Percentiles rank a stretch among this genome's conserved stretches.
These are phyloP conservation scores for Leptonema lineaticorne DNA, from an alignment of 1,140 invertebrate species.

Conservation along the genomic window DNA sequence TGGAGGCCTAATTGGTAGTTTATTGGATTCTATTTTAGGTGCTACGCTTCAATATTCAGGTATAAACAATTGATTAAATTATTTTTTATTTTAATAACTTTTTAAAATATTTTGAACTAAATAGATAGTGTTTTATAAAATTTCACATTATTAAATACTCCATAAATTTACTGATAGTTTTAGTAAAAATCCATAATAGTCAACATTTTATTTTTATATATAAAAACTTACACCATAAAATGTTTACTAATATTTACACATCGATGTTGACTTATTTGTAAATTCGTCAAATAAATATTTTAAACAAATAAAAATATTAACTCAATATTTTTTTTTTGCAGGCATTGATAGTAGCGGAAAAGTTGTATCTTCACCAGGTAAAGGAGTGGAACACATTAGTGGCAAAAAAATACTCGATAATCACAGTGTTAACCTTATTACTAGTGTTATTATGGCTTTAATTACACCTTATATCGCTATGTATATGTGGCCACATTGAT, in stretches of 20 bases:
- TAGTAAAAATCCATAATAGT: no score
- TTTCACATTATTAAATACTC: neutral
- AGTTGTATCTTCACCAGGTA: conserved; percentile 74
- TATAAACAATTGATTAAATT: conserved; percentile 48
- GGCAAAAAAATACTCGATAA: conserved; percentile 83
- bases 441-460: conserved; percentile 74
- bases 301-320: no score
- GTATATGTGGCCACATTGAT: conserved; percentile 65
- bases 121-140: neutral
- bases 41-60: conserved; percentile 86
- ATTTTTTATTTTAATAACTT: neutral
- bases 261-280: no score
- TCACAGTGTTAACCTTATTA: conserved; percentile 86
- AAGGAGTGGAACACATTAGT: conserved; percentile 73
- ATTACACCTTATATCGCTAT: conserved; percentile 72
- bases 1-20: conserved; percentile 76
- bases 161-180: no score
- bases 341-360: conserved; percentile 69
- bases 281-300: no score
- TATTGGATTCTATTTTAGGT: conserved; percentile 82
- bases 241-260: no score
- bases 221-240: no score
- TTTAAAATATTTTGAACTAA: neutral
- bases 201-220: no score
- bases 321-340: conserved; percentile 51